These are phyloP conservation scores for Synanthedon formicaeformis DNA, from an alignment of 2,888 invertebrate species.

Conservation along the genomic window DNA sequence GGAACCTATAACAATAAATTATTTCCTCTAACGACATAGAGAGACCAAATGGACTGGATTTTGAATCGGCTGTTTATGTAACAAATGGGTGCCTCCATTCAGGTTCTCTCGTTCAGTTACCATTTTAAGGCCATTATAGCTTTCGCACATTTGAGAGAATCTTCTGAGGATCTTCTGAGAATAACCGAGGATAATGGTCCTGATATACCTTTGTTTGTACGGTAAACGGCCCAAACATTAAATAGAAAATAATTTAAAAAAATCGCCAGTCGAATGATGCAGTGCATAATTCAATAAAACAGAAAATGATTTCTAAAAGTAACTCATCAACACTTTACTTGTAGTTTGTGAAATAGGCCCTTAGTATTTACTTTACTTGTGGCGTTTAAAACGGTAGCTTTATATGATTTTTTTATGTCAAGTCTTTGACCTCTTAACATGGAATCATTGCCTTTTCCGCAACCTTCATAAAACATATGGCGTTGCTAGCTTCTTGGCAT, in stretches of 20 bases:
- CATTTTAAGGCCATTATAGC: neutral
- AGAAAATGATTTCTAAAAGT: no score
- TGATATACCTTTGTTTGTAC: no score
- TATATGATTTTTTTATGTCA: neutral
- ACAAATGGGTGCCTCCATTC: constrained; percentile 9
- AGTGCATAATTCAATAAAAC: no score
- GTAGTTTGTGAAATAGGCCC: no score
- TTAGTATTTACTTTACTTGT: no score
- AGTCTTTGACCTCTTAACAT: neutral
- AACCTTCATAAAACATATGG: neutral
- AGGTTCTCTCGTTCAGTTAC: neutral
- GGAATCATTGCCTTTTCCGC: neutral
- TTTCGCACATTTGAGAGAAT: neutral
- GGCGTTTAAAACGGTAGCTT: neutral
- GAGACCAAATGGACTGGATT: constrained; percentile 28
- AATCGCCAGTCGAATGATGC: no score
- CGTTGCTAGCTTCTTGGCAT: neutral
- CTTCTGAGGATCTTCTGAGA: no score
- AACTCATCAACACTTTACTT: no score
- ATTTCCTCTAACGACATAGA: constrained; percentile 27
- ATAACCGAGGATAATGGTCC: no score
- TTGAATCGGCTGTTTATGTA: constrained; percentile 23
- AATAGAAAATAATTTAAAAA: no score
- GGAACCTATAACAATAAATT: constrained; percentile 37
- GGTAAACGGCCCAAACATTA: no score